Evolutionary conservation across 2,797 vertebrate genomes (phyloP).

Genomic region (Scarus forsteni): DNA sequence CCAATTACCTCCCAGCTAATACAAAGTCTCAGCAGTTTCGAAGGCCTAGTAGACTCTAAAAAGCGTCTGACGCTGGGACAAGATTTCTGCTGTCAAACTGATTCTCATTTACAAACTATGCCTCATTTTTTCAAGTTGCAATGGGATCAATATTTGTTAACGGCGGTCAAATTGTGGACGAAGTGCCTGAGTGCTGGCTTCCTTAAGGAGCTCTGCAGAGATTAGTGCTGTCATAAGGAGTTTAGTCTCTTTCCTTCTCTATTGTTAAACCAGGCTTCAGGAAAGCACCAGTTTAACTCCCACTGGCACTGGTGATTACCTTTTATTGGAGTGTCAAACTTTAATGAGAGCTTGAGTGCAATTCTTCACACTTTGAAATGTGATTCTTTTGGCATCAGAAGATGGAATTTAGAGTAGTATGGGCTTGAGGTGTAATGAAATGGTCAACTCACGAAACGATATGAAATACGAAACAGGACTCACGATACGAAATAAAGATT

Average conservation of each 20-base stretch:
- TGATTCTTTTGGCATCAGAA: no score
- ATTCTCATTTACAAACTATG: slow-evolving; percentile 35
- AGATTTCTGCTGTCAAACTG: slow-evolving; percentile 35
- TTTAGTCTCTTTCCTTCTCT: slow-evolving; percentile 13
- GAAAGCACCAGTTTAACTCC: slow-evolving; percentile 3
- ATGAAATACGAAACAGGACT: no score
- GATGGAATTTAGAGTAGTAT: no score
- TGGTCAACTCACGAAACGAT: no score
- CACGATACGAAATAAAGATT: no score
- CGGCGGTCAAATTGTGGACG: slow-evolving; percentile 26
- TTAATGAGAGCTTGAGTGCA: background rate
- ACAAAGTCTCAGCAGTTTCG: slow-evolving; percentile 57
- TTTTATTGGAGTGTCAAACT: slow-evolving; percentile 5
- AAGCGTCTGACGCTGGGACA: slow-evolving; percentile 59
- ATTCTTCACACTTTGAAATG: background rate
- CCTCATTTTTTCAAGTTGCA: slow-evolving; percentile 40
- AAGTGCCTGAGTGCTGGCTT: slow-evolving; percentile 25
- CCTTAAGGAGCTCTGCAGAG: slow-evolving; percentile 42
- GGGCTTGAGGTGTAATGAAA: no score
- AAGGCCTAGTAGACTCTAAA: slow-evolving; percentile 78
- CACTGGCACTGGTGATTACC: slow-evolving; percentile 1
- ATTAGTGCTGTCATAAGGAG: slow-evolving; percentile 30
- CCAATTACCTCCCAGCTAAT: slow-evolving; percentile 80
- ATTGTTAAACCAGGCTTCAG: slow-evolving; percentile 29
- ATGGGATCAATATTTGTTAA: slow-evolving; percentile 42